Evolutionary conservation across 2,888 invertebrate genomes (phyloP), one percentile per base, ranked within the genome.

Genomic region (Shargacucullia verbasci): DNA sequence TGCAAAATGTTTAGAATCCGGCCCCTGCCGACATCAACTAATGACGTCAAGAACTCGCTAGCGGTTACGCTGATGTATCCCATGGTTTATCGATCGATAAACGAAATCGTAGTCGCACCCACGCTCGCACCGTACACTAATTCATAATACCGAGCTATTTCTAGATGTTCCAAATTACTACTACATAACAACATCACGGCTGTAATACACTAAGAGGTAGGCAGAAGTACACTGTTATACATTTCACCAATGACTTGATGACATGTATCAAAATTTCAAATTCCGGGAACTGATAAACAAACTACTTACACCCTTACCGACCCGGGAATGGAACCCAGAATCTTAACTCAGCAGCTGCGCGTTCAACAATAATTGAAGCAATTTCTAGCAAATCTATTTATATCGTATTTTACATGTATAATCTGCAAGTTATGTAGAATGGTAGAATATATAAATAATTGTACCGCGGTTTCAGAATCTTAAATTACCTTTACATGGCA

Each of bases 61-160:
- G 8, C 10, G 15, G 31, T 46, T 46, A 47, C 31, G 15, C 20
- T 52, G 38, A 35, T 59, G 44, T 53, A 63, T 52, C 47, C 48
- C 48, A 64, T 38, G 29, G 12, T 25, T 49, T 58, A 64, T 53
- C 34, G 46, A 54, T 54, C 15, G 27, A 43, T 54, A 47, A 50
- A 70, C 46, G 34, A 37, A 59, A 59, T 58, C 38, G 33, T 38
- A 40, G 44, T 35, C 31, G 8, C 48, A 13, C 48, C 64, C 48
- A 59, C 65, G 25, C 49, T 49, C 9, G 31, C 12, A 14, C 1
- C 20, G 5, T n/a, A 47, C 35, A 65, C 27, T 63, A 41, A 47
- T 64, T 69, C 63, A 65, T 62, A 33, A 34, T 45, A 56, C 34
- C 14, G 34, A 12, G 31, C 37, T 56, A 69, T 68, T 62, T 56